These are phyloP conservation scores for Drosophila anceps DNA, from an alignment of 2,888 invertebrate species.

Conservation along the genomic window DNA sequence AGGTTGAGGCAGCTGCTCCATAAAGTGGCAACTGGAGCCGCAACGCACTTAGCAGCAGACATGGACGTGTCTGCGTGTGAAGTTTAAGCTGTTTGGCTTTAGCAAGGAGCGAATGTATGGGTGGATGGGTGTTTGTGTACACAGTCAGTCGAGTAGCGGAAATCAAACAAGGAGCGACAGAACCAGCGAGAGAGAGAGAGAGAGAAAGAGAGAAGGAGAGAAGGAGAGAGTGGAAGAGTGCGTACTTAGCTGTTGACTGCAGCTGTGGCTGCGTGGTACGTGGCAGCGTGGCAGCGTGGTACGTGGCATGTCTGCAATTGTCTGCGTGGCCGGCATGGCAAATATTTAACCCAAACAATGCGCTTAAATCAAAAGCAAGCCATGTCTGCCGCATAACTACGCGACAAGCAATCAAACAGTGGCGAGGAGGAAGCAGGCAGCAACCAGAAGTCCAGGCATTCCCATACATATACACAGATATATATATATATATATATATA, in stretches of 20 bases:
- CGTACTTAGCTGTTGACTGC: conserved; percentile 53
- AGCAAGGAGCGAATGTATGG: conserved; percentile 4
- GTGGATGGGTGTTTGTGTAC: conserved; percentile 24
- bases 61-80: conserved; percentile 77
- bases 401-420: conserved; percentile 49
- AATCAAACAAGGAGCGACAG: conserved; percentile 70
- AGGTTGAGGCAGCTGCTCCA: conserved; percentile 5
- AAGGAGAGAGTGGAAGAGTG: background rate
- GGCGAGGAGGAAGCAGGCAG: background rate
- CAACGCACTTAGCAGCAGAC: conserved; percentile 63
- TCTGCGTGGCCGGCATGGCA: conserved; percentile 80
- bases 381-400: conserved; percentile 73
- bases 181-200: background rate
- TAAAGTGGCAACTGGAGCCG: conserved; percentile 52
- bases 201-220: too few species aligned
- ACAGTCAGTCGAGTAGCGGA: conserved; percentile 54
- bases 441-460: background rate
- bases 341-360: conserved; percentile 79
- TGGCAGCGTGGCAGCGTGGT: conserved; percentile 45
- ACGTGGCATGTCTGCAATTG: conserved; percentile 69
- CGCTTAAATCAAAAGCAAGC: conserved; percentile 78
- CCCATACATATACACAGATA: background rate
- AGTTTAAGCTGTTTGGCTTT: conserved; percentile 71
- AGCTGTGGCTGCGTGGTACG: conserved; percentile 62
- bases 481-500: background rate